Evolutionary conservation across 2,113 vertebrate genomes (phyloP).

Genomic region (Lipotes vexillifer): DNA sequence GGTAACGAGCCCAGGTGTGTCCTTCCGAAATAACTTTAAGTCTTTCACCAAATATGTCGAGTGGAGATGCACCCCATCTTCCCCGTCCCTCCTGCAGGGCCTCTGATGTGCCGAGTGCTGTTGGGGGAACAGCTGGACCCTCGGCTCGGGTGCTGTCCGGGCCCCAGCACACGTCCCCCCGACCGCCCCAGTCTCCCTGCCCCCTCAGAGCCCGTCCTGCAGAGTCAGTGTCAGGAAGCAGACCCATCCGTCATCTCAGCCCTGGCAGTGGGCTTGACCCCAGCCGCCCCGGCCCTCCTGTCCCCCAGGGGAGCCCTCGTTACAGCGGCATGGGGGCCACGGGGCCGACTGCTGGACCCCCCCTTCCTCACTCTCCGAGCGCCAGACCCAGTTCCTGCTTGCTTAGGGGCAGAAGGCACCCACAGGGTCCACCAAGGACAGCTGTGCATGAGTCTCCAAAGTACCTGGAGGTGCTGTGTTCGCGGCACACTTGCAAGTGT

Average conservation of each 20-base stretch:
- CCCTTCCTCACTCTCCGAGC: not conserved
- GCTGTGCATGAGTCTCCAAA: not conserved
- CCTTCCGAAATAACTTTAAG: not conserved
- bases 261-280: not conserved
- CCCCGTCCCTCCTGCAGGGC: not conserved
- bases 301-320: no score
- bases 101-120: not conserved
- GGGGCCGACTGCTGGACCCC: not conserved
- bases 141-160: not conserved
- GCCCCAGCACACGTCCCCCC: accelerated
- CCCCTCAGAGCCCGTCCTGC: not conserved
- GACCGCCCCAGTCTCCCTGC: accelerated
- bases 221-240: not conserved
- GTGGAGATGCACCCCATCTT: accelerated
- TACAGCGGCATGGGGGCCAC: not conserved
- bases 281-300: not conserved
- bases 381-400: not conserved
- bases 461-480: not conserved
- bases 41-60: not conserved
- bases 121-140: no score
- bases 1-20: not conserved
- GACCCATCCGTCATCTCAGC: accelerated
- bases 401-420: not conserved
- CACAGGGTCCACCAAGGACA: not conserved
- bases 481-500: not conserved